Base-by-base conservation (phyloP, 1,140 invertebrate species). In the Tribolium madens region DNA sequence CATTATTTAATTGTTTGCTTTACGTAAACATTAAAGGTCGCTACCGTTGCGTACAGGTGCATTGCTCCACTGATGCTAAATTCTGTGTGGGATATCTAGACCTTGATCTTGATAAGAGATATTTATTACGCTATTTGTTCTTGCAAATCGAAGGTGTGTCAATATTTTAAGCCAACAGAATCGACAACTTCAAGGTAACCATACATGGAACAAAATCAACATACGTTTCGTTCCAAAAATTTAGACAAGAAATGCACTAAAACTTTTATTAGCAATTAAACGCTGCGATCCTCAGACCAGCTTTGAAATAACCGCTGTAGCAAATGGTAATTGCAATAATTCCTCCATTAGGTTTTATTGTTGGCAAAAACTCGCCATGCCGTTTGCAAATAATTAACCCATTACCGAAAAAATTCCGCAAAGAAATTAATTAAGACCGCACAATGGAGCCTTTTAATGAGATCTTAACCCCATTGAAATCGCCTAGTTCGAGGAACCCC, bases 1-100 rank as follows among this genome's bases (percentile, higher is more conserved):
- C 52, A 57, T 52, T 52, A 15, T 17, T 26, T 57, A 57, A 57
- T 57, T 57, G 52, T 57, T 57, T 57, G 52, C 52, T 57, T 57
- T 57, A 26, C 18, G 52, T 57, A 57, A 57, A 57, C 52, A 57
- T 26, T 26, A 57, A 57, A 57, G 52, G 52, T 57, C 52, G 52
- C 52, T 57, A 57, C 52, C 52, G 52, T 52, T 7, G 50, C 12
- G 12, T 57, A 57, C 52, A 57, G 52, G 52, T 57, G 52, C 52
- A 57, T 57, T 57, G 52, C 14, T 57, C 52, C 13, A 18, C 52
- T 57, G 14, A 21, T 21, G 18, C 18, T 21, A 21, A n/a, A 21
- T 10, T 9, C 36, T n/a, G 3, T 10, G 36, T 42, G 36, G 6
- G 36, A 1, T 26, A 26, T 42, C 36, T 42, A 42, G 36, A 10